Base-by-base conservation (phyloP, 2,797 vertebrate genomes). In the Jordanella pulchra region DNA sequence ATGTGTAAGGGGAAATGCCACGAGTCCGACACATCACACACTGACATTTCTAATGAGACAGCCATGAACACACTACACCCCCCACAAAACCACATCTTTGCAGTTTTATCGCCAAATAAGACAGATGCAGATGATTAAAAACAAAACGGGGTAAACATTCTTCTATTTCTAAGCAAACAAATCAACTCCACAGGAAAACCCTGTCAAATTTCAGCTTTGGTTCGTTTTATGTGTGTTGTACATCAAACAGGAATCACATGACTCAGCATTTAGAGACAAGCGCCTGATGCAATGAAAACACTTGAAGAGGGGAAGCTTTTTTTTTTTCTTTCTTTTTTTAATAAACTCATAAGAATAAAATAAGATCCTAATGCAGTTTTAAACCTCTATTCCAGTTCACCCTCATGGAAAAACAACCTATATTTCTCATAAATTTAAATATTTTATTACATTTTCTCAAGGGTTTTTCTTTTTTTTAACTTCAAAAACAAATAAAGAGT, bases 21-120 rank as follows among this genome's bases (percentile, higher is more conserved):
- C 63, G 15, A 70, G 61, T 44, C 65, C 1, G 67, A 65, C 32
- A 74, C 55, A 56, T 56, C 54, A 50, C 23, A 69, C 12, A 21
- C 12, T 56, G 71, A 65, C n/a, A 69, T 67, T 78, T 75, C 23
- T 21, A 73, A 58, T 55, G 27, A 27, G 18, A 42, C 63, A 61
- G 64, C 63, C 50, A 48, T 45, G 35, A 1, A 75, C 44, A 27
- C 7, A n/a, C 13, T 30, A 7, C 48, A 72, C 13, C 47, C 27
- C 58, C 15, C 61, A 18, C 30, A 23, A 18, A 75, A 71, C 47
- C 10, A 23, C 18, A n/a, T 78, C 35, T 39, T 1, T 30, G 10
- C 21, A 56, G 63, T 23, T 7, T 12, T 27, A 23, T 67, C 28
- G 44, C 42, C 9, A 18, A 54, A 79, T 48, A 1, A 13, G 11